Percentiles rank a stretch among this genome's conserved stretches.
Conservation (phyloP, 1,140 invertebrate genomes). For the Drosophila sucinea region DNA sequence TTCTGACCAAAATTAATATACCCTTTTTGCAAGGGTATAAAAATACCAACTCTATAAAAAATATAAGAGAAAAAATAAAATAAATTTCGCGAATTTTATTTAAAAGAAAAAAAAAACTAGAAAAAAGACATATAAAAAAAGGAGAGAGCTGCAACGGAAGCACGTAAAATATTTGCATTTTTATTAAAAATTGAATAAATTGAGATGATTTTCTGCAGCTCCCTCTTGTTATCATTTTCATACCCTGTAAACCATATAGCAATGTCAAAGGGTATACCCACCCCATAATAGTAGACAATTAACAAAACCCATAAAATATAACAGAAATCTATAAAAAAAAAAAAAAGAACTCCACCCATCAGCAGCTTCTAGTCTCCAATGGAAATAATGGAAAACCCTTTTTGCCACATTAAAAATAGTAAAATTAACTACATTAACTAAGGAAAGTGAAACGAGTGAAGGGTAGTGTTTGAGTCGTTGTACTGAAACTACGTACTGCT, state of each 20-base stretch:
- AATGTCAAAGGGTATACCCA: not conserved
- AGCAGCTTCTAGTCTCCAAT: no score
- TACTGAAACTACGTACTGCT: not conserved
- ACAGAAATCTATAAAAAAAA: no score
- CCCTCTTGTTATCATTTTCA: conserved; percentile 43
- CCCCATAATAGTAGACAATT: no score
- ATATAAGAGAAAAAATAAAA: not conserved
- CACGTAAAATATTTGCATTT: conserved; percentile 68
- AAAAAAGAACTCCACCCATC: no score
- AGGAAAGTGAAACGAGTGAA: no score
- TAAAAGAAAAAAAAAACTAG: conserved; percentile 12
- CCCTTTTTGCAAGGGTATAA: no score
- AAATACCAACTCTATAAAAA: not conserved
- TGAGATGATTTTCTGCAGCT: conserved; percentile 45
- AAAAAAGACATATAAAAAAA: conserved; percentile 25
- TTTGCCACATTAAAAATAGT: no score
- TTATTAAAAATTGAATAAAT: conserved; percentile 75
- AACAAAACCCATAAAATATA: no score
- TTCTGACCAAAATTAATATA: no score
- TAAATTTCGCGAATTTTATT: conserved; percentile 48
- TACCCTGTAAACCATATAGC: not conserved
- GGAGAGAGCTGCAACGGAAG: conserved; percentile 25
- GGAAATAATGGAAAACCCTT: no score
- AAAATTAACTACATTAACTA: no score
- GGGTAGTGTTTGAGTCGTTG: not conserved